These are phyloP conservation scores for Phalacrocorax pelagicus DNA, from an alignment of 2,113 vertebrate genomes.

Conservation along the genomic window DNA sequence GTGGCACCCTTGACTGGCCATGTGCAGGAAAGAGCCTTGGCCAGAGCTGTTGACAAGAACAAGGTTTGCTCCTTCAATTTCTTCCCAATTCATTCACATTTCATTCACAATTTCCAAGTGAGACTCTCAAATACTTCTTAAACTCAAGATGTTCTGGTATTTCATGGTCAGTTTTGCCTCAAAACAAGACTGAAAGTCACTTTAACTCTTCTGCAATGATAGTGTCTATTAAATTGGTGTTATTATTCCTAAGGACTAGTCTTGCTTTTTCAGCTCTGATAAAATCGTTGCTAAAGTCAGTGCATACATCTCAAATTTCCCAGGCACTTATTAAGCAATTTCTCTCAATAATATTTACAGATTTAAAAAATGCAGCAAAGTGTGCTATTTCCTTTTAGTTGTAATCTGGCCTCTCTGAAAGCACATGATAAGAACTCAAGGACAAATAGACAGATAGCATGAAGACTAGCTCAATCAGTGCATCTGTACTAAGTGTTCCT, in stretches of 20 bases:
- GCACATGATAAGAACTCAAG: constrained; percentile 29
- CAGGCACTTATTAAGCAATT: neutral
- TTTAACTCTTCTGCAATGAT: neutral
- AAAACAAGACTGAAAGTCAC: neutral
- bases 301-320: neutral
- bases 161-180: neutral
- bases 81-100: neutral
- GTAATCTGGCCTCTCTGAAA: neutral
- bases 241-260: neutral
- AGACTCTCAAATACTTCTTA: neutral
- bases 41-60: neutral
- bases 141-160: neutral
- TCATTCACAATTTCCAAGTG: neutral
- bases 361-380: neutral
- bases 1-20: neutral
- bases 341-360: constrained; percentile 15
- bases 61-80: neutral
- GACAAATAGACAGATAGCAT: constrained; percentile 17
- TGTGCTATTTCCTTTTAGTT: neutral
- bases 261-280: neutral
- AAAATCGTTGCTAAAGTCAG: neutral
- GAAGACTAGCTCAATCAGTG: neutral
- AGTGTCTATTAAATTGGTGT: neutral
- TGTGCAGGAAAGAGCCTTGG: neutral
- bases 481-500: constrained; percentile 14